A percentile compares a stretch with the other conserved stretches of the same genome.
Evolutionary conservation across 2,797 vertebrate genomes (phyloP).

Genomic region (Chelonia mydas): DNA sequence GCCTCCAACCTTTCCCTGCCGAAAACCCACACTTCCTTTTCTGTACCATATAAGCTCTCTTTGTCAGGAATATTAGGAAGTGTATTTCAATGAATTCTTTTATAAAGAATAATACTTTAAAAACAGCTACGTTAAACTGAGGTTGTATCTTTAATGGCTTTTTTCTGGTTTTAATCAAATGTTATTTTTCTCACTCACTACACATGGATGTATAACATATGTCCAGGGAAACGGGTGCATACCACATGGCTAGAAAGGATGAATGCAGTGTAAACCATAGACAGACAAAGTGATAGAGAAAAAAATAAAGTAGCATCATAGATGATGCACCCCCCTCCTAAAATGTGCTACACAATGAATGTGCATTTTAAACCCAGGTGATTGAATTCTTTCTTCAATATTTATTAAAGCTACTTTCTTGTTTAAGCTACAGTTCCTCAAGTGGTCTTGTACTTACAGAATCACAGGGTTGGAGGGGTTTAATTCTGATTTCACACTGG

Average conservation of each 20-base stretch:
- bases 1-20: background rate
- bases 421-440: background rate
- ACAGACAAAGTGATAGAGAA: slow-evolving; percentile 27
- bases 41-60: background rate
- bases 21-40: background rate
- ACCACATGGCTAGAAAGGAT: slow-evolving; percentile 40
- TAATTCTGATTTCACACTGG: background rate
- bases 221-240: slow-evolving; percentile 13
- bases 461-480: background rate
- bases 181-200: slow-evolving; percentile 48
- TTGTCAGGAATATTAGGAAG: background rate
- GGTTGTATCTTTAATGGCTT: slow-evolving; percentile 40
- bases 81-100: slow-evolving; percentile 38
- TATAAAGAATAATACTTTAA: slow-evolving; percentile 48
- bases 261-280: slow-evolving; percentile 3
- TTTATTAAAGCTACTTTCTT: background rate
- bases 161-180: slow-evolving; percentile 58
- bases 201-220: slow-evolving; percentile 29
- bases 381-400: background rate
- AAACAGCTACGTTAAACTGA: background rate
- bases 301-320: slow-evolving; percentile 53
- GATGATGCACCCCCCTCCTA: slow-evolving; percentile 9
- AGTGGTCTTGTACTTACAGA: background rate
- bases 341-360: background rate
- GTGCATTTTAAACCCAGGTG: background rate